A percentile compares a stretch with the other conserved stretches of the same genome.
These are phyloP conservation scores for Eretmocerus hayati DNA, from an alignment of 2,888 invertebrate species.

Conservation along the genomic window DNA sequence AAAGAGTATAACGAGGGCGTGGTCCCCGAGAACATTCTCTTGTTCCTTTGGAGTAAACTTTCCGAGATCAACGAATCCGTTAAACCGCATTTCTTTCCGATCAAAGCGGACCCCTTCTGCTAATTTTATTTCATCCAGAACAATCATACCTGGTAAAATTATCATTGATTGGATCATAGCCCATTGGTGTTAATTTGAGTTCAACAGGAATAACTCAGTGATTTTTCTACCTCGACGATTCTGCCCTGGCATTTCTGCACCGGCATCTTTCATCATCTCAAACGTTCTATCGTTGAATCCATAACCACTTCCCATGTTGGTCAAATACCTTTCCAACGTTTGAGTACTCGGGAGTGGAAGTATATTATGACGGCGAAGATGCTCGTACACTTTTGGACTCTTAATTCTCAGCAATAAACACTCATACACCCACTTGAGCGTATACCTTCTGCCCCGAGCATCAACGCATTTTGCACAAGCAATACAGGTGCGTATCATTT, in stretches of 20 bases:
- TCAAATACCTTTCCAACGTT: neutral
- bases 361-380: neutral
- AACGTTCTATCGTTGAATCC: neutral
- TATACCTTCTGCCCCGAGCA: neutral
- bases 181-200: too few species aligned
- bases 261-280: constrained; percentile 1
- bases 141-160: constrained; percentile 2
- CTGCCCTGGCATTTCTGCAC: too few species aligned
- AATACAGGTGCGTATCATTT: too few species aligned
- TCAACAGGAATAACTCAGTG: too few species aligned
- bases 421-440: constrained; percentile 4
- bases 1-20: constrained; percentile 27
- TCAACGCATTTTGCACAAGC: neutral
- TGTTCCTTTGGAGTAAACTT: too few species aligned
- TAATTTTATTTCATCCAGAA: constrained; percentile 8
- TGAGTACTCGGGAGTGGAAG: neutral
- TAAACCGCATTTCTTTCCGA: neutral
- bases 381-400: neutral
- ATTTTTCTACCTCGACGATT: too few species aligned
- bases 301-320: neutral
- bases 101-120: neutral
- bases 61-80: neutral
- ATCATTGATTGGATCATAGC: too few species aligned
- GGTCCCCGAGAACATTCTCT: constrained; percentile 22
- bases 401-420: neutral